Evolutionary conservation across 2,797 vertebrate genomes (phyloP).

Genomic region (Coregonus sp.): DNA sequence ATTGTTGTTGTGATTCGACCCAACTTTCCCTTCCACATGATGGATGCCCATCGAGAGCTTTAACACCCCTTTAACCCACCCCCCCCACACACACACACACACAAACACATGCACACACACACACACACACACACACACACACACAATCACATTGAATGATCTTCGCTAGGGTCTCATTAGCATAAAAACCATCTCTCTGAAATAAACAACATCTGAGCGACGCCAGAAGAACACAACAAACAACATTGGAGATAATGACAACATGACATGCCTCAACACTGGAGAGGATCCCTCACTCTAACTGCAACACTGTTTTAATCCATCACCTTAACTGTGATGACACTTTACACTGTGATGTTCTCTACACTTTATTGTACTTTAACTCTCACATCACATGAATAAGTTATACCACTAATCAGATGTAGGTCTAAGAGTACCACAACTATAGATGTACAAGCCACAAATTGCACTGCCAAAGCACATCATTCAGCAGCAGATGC

Average conservation of each 20-base stretch:
- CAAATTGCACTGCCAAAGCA: background rate
- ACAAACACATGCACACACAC: background rate
- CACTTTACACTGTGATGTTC: constrained; percentile 22
- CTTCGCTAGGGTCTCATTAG: constrained; percentile 65
- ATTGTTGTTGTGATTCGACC: constrained; percentile 50
- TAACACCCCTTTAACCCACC: constrained; percentile 33
- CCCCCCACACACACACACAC: background rate
- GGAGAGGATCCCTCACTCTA: constrained; percentile 28
- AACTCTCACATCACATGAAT: background rate
- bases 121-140: too few species aligned
- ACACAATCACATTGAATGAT: constrained; percentile 62
- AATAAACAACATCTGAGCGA: constrained; percentile 62
- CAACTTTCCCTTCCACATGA: constrained; percentile 55
- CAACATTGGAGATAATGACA: constrained; percentile 56
- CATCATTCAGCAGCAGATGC: background rate
- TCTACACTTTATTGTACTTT: constrained; percentile 14
- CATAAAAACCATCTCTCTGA: constrained; percentile 58
- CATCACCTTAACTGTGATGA: constrained; percentile 47
- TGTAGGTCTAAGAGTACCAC: background rate
- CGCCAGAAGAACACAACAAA: constrained; percentile 59
- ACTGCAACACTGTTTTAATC: constrained; percentile 26
- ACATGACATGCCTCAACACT: constrained; percentile 56
- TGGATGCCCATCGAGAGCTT: constrained; percentile 59
- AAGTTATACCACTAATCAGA: background rate
- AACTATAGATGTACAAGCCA: background rate